Evolutionary conservation across 2,113 vertebrate genomes (phyloP).

Genomic region (Tachysurus fulvidraco): DNA sequence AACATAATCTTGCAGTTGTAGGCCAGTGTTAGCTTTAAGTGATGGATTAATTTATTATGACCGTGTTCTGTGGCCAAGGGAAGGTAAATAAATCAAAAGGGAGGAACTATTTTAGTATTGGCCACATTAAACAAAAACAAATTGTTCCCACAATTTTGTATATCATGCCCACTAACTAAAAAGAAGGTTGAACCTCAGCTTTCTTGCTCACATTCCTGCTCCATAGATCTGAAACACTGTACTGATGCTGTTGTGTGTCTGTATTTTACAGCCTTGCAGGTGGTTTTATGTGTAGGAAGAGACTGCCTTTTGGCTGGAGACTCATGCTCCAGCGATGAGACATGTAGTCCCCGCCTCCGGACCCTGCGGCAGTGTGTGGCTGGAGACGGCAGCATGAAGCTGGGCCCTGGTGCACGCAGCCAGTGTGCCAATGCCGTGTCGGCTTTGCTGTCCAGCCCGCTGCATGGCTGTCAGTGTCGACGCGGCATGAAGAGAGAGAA

Average conservation of each 20-base stretch:
- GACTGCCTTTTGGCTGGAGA: constrained; percentile 89
- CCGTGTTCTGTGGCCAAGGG: too few species aligned
- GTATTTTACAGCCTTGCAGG: constrained; percentile 66
- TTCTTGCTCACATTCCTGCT: background rate
- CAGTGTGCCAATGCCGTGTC: constrained; percentile 87
- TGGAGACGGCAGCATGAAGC: constrained; percentile 83
- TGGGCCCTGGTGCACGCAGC: constrained; percentile 83
- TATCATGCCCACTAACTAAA: background rate
- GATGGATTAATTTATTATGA: background rate
- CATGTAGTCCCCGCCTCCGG: constrained; percentile 85
- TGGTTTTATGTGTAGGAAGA: constrained; percentile 67
- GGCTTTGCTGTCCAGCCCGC: constrained; percentile 83
- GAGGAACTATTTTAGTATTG: too few species aligned
- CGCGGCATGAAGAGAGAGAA: constrained; percentile 93
- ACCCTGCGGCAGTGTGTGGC: constrained; percentile 91
- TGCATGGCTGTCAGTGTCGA: constrained; percentile 88
- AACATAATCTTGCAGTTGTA: background rate
- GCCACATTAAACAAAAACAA: background rate
- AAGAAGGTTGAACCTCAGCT: background rate
- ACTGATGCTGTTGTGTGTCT: constrained; percentile 21
- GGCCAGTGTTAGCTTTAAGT: background rate
- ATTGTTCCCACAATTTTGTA: background rate
- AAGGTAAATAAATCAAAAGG: background rate
- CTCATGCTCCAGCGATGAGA: constrained; percentile 82
- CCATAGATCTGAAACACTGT: background rate